Evolutionary conservation across 2,888 invertebrate species (phyloP).

Genomic region (Aphodius granarius): DNA sequence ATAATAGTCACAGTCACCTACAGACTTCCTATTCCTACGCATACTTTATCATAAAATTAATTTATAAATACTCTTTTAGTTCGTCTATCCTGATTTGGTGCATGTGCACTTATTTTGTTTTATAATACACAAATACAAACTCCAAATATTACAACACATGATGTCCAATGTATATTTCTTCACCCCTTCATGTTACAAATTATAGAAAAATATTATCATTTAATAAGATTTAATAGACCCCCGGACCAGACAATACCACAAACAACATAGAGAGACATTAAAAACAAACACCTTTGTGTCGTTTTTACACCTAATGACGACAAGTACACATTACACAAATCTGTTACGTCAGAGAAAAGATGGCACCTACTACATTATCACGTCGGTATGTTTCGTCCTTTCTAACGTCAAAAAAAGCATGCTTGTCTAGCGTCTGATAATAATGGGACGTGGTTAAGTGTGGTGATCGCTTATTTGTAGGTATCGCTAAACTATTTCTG

Average conservation of each 20-base stretch:
- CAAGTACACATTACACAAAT: background rate
- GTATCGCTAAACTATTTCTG: background rate
- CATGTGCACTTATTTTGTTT: background rate
- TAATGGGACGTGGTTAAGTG: background rate
- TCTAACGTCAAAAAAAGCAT: too few species aligned
- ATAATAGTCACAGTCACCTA: background rate
- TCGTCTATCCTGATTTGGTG: background rate
- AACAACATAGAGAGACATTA: too few species aligned
- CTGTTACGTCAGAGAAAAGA: background rate
- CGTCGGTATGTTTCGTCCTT: too few species aligned
- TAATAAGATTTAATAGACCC: too few species aligned
- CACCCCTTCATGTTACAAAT: too few species aligned
- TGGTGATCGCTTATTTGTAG: background rate
- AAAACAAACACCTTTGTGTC: too few species aligned
- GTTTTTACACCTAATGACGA: background rate
- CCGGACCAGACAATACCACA: too few species aligned
- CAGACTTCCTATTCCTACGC: background rate
- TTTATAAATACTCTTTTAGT: background rate
- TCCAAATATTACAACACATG: background rate
- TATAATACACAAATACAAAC: background rate
- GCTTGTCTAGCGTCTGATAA: too few species aligned
- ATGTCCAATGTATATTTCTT: background rate
- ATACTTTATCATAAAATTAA: background rate
- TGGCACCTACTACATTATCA: background rate
- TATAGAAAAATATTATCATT: too few species aligned